phyloP scores from a whole-genome alignment of 2,797 vertebrate species.

The Sciaenops ocellatus region DNA sequence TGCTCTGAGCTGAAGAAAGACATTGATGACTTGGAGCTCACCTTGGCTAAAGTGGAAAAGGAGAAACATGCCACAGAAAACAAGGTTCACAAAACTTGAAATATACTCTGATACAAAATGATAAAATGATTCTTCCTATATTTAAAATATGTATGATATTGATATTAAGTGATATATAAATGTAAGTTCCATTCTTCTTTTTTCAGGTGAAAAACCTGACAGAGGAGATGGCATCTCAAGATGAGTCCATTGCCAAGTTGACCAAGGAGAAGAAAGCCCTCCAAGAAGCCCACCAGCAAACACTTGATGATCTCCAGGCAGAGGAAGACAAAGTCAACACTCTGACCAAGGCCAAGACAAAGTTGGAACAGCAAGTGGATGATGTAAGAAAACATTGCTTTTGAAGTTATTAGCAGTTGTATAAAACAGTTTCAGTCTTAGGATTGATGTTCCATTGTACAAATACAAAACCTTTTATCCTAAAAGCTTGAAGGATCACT shows the following conservation, averaged over 20 bases:
- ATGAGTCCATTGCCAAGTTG: slow-evolving; percentile 88
- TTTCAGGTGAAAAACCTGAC: slow-evolving; percentile 90
- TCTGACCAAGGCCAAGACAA: slow-evolving; percentile 89
- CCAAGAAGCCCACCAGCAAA: slow-evolving; percentile 88
- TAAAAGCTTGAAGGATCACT: slow-evolving; percentile 88
- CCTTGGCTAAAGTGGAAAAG: slow-evolving; percentile 84
- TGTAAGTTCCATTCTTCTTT: neutral
- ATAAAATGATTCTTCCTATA: neutral
- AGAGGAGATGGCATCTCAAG: slow-evolving; percentile 90
- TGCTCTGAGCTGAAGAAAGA: slow-evolving; percentile 83
- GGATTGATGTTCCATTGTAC: neutral
- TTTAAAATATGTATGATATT: neutral
- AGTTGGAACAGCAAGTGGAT: slow-evolving; percentile 92
- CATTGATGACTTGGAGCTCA: slow-evolving; percentile 85
- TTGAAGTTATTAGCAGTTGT: neutral
- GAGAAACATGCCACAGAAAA: slow-evolving; percentile 86
- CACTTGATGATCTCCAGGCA: slow-evolving; percentile 90
- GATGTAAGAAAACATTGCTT: slow-evolving; percentile 82
- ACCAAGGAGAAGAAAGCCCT: slow-evolving; percentile 88
- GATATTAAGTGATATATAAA: neutral
- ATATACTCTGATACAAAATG: neutral
- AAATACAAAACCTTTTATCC: neutral
- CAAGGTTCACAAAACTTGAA: slow-evolving; percentile 69
- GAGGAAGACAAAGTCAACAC: slow-evolving; percentile 93
- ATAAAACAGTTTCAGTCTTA: neutral